Conservation (phyloP, 2,113 vertebrate genomes). For the Odontophorus gujanensis region DNA sequence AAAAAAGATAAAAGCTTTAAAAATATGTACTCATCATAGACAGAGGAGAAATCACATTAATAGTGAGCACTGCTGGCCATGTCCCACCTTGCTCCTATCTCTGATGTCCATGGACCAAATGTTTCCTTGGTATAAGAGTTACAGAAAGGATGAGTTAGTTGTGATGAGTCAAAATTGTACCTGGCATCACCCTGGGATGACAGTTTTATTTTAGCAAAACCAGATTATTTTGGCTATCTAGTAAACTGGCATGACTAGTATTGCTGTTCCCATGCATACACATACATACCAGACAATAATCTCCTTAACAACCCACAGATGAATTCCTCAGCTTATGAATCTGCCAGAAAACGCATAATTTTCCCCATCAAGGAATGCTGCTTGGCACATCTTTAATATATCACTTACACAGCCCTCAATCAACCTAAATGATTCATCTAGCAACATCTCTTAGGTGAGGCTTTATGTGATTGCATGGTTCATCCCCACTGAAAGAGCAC, state of each 20-base stretch:
- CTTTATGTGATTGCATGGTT: conserved; percentile 54
- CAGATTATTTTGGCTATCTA: conserved; percentile 1
- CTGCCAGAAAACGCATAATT: conserved; percentile 67
- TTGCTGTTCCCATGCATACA: background rate
- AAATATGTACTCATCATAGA: background rate
- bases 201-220: conserved; percentile 17
- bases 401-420: conserved; percentile 62
- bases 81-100: background rate
- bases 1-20: background rate
- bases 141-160: background rate
- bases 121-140: background rate
- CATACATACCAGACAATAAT: conserved; percentile 49
- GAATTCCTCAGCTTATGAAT: conserved; percentile 55
- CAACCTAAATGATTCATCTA: conserved; percentile 65
- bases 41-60: background rate
- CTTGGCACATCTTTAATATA: conserved; percentile 61
- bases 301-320: conserved; percentile 53
- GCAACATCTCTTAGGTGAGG: conserved; percentile 9
- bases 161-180: conserved; percentile 9
- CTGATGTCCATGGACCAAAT: background rate
- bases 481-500: conserved; percentile 52
- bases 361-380: conserved; percentile 67
- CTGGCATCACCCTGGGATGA: background rate
- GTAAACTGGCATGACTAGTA: conserved; percentile 35
- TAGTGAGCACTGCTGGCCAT: background rate